Evolutionary conservation across 1,140 invertebrate species (phyloP).

Genomic region (Oppia nitens): DNA sequence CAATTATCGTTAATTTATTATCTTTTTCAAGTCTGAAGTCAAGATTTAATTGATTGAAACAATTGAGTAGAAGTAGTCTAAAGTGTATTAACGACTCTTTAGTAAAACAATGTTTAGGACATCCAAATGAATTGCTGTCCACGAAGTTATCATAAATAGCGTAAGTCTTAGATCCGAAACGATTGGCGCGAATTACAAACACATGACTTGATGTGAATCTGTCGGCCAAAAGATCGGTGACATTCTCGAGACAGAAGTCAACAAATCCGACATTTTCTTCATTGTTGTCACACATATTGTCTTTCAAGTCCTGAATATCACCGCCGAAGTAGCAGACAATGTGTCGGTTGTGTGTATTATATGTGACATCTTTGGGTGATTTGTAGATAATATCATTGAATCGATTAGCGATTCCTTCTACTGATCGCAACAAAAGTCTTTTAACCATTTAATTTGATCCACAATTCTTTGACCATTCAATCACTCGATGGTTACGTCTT

Average conservation of each 20-base stretch:
- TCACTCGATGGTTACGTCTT: not conserved
- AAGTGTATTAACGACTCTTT: conserved; percentile 45
- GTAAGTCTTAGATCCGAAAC: conserved; percentile 61
- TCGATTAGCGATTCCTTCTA: not conserved
- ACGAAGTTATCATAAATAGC: conserved; percentile 77
- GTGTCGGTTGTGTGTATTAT: not conserved
- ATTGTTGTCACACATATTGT: not conserved
- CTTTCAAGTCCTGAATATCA: conserved; percentile 6
- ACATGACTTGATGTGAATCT: conserved; percentile 51
- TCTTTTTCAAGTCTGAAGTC: not conserved
- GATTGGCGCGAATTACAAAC: conserved; percentile 50
- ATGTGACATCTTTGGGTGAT: not conserved
- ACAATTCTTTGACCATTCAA: not conserved
- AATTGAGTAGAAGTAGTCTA: conserved; percentile 16
- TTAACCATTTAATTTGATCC: not conserved
- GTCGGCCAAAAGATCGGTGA: conserved; percentile 42
- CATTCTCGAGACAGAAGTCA: conserved; percentile 40
- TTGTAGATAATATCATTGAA: not conserved
- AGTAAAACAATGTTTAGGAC: conserved; percentile 48
- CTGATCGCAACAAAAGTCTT: not conserved
- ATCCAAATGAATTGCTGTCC: conserved; percentile 48
- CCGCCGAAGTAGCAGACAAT: conserved; percentile 11
- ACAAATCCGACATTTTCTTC: not conserved
- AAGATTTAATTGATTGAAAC: not conserved
- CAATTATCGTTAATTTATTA: conserved; percentile 36